A percentile compares a stretch with the other conserved stretches of the same genome.
Evolutionary conservation across 2,113 vertebrate genomes (phyloP).

Genomic region (Cryptotis parvus): DNA sequence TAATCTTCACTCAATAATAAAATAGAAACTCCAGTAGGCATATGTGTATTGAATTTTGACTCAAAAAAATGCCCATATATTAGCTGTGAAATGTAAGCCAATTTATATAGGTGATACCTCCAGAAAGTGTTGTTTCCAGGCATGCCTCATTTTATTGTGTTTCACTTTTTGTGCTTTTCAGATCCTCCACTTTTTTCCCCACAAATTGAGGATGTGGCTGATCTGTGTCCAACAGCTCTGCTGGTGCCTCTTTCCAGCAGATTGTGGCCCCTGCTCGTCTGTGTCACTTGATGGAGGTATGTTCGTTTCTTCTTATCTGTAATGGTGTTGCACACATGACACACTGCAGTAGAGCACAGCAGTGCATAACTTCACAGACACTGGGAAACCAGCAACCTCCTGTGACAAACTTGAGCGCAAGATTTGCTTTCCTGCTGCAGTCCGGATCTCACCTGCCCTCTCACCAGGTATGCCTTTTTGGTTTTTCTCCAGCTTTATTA

Average conservation of each 20-base stretch:
- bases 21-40: conserved; percentile 4
- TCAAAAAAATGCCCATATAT: background rate
- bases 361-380: background rate
- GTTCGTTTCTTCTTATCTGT: background rate
- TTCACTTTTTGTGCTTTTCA: background rate
- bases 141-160: background rate
- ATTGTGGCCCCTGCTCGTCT: background rate
- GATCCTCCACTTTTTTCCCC: background rate
- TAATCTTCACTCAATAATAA: too few relatives aligned
- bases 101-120: background rate
- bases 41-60: background rate
- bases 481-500: background rate
- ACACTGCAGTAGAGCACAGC: background rate
- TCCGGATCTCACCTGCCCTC: background rate
- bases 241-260: background rate
- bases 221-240: background rate
- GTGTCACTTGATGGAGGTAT: background rate
- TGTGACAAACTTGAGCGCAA: background rate
- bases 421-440: background rate
- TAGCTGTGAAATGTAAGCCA: conserved; percentile 14
- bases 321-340: background rate
- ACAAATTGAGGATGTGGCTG: background rate
- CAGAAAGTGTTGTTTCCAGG: background rate
- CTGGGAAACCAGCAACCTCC: background rate
- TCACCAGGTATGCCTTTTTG: background rate